Evolutionary conservation across 1,140 invertebrate species (phyloP), one percentile per base, ranked within the genome.

Genomic region (Drosophila melanica): DNA sequence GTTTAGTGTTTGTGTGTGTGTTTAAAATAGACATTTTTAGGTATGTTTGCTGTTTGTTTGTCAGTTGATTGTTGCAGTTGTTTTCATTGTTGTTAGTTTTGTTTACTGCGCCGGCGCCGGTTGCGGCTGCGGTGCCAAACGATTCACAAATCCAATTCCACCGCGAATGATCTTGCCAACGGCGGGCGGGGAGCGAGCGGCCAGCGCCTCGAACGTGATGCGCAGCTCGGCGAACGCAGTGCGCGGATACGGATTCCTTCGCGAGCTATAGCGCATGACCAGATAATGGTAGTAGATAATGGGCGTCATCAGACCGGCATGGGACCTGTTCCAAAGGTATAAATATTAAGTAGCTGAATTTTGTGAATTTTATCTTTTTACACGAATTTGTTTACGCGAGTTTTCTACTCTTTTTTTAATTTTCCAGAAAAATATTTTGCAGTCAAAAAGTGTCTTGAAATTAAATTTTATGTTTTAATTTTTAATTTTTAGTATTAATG

Each of bases 281-380:
- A 99, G 93, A 92, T 99, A 99, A 87, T 98, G 97, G 92, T 98
- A 99, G 93, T 99, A 99, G 51, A 98, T 94, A 91, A 99, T 96
- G 39, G 98, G 97, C 37, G 98, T 96, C 71, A 99, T 93, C 16
- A 98, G 92, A 55, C 96, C 96, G 81, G 95, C 96, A 91, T 95
- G 95, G 9, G 97, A 97, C 85, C 98, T 98, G 68, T 84, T 27
- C 4, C 4, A 6, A 27, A 7, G 0, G 11, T 18, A 18, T 16
- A 42, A 27, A 27, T n/a, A 27, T 23, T 9, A 35, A 35, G 33
- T 35, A 35, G 4, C 4, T 6, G 7, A 5, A 2, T 33, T 5
- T 33, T 23, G 23, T n/a, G n/a, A n/a, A n/a, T n/a, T n/a, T n/a
- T 20, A 3, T 20, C 20, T 20, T 20, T 1, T 20, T 20, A 20